phyloP scores from a whole-genome alignment of 2,888 invertebrate genomes.

The Conus canariensis region DNA sequence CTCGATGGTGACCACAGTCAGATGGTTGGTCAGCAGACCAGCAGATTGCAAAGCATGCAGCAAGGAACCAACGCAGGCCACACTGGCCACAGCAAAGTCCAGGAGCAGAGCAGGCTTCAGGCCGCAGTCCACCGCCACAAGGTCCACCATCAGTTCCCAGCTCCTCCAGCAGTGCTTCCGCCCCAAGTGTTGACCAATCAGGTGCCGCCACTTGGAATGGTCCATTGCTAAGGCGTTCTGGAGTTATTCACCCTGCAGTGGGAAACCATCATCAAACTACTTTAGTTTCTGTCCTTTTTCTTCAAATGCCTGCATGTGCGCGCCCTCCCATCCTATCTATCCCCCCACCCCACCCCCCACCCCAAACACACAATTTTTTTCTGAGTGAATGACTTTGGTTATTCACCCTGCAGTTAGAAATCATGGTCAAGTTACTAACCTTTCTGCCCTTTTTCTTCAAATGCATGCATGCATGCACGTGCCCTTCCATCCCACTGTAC shows the following conservation, averaged over 20 bases:
- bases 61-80: conserved; percentile 28
- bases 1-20: conserved; percentile 53
- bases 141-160: conserved; percentile 48
- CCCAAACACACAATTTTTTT: no score
- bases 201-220: neutral
- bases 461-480: neutral
- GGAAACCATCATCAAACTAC: neutral
- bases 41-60: conserved; percentile 43
- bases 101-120: conserved; percentile 58
- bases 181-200: conserved; percentile 5
- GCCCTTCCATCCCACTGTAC: no score
- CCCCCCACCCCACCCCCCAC: no score
- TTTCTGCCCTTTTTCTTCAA: no score
- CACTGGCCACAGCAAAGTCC: conserved; percentile 49
- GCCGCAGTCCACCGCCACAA: conserved; percentile 55
- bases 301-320: neutral
- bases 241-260: neutral
- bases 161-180: neutral
- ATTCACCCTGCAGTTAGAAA: no score
- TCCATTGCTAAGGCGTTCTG: neutral
- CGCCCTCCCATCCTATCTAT: no score
- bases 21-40: conserved; percentile 42
- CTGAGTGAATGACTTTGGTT: no score
- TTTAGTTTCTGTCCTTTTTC: no score
- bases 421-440: no score